Base-by-base conservation (phyloP, 2,113 vertebrate genomes). In the Gorsachius goisagi region DNA sequence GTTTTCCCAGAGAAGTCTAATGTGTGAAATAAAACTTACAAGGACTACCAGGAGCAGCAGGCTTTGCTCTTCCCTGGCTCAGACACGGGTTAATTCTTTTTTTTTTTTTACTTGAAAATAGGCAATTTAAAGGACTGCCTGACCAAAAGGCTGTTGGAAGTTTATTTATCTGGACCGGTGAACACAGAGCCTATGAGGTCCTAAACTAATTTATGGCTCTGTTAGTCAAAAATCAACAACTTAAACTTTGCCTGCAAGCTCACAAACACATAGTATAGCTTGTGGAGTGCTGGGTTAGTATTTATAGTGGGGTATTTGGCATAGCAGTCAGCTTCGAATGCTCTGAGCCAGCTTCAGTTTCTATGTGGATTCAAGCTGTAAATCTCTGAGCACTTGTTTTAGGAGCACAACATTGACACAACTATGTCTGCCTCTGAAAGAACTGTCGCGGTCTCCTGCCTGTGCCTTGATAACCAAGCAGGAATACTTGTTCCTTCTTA, bases 171-270 rank as follows among this genome's bases (percentile, higher is more conserved):
- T 90, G 59, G 37, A 60, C 52, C 85, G 26, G 30, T 87, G 74
- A 85, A 87, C 47, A 52, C 0, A 1, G 63, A 63, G 26, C 68
- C 60, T 63, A 27, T 85, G 60, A 84, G 45, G 12, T 84, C 64
- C 52, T 81, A 49, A 93, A 80, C 52, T 88, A 89, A 90, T 93
- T 90, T 93, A 90, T 67, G 47, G 12, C 13, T 56, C 41, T 93
- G 44, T 67, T 64, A 88, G 76, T 95, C 88, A 96, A 92, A 97
- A 97, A 86, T 44, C 75, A 96, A 92, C 72, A 92, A 62, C 52
- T 68, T 91, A 69, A 82, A 58, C 20, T 76, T 85, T 35, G 78
- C 35, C 27, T 88, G 27, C 27, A 84, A 86, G 35, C 47, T 67
- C 68, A 60, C 50, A 69, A 85, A 66, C 39, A 67, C 7, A 12